Evolutionary conservation across 2,888 invertebrate genomes (phyloP), one percentile per base, ranked within the genome.

Genomic region (Acleris emargana): DNA sequence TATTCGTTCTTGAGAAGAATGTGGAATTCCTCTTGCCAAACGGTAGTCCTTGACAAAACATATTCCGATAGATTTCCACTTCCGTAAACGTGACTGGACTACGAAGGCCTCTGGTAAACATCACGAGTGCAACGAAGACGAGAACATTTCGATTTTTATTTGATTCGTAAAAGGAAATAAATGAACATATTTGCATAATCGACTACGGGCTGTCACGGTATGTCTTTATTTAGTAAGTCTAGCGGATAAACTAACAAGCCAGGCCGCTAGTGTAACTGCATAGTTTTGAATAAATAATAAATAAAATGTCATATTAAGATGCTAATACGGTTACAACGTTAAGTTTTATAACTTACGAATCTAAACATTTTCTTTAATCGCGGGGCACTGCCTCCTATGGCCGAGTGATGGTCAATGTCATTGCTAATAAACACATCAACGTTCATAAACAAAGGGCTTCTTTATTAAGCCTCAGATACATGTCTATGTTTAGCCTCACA

Each of bases 161-260:
- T 75, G 67, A 73, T 72, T 76, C 81, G 66, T 79, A 86, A 87
- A 87, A 81, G 88, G 88, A 77, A 84, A 85, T 80, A 86, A 86
- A 82, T 82, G 76, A 78, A 78, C 75, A 58, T 43, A 88, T 91
- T 89, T 82, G 79, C 88, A 89, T 90, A 88, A 84, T 79, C 77
- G 73, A 76, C 76, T 74, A 75, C 70, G 67, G 76, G 74, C 73
- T 76, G 81, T 82, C 84, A 82, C 80, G 76, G 78, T 73, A 75
- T 79, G 80, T 73, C 83, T 86, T 80, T 85, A 83, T 84, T 83
- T 80, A 84, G 82, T 78, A 73, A 71, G 69, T 71, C 75, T 71
- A 78, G 76, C 75, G 70, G 78, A 82, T 79, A 77, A 76, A 80
- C 73, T 76, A 72, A 72, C 68, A 66, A 71, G 57, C 68, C 67